Evolutionary conservation across 1,140 invertebrate genomes (phyloP).

Genomic region (Maniola jurtina): DNA sequence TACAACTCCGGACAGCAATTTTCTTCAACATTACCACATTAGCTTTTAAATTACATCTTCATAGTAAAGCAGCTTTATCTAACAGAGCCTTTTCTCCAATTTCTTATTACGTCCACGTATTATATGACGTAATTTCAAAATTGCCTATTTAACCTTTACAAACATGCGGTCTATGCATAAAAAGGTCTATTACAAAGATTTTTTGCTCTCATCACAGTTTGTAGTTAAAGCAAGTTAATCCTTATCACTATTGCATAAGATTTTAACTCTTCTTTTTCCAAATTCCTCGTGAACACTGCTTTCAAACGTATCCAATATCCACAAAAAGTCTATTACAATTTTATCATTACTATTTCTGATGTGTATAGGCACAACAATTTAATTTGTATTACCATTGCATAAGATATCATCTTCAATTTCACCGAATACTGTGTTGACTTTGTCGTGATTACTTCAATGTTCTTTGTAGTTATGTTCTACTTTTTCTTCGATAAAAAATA

Average conservation of each 20-base stretch:
- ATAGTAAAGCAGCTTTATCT: neutral
- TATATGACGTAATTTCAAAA: neutral
- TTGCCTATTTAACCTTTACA: slow-evolving; percentile 9
- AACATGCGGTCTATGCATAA: neutral
- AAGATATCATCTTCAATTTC: neutral
- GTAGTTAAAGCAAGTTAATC: neutral
- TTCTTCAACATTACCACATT: neutral
- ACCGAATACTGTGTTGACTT: neutral
- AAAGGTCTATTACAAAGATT: neutral
- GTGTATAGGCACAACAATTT: neutral
- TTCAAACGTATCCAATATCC: neutral
- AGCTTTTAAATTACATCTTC: neutral
- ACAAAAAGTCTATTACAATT: neutral
- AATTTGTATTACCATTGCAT: neutral
- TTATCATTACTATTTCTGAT: neutral
- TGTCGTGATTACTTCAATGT: neutral
- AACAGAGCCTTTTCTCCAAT: neutral
- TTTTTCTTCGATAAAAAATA: neutral
- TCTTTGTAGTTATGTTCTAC: slow-evolving; percentile 1
- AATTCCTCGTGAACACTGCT: neutral
- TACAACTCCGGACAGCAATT: neutral
- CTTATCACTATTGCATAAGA: neutral
- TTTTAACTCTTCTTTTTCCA: neutral
- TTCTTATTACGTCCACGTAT: neutral
- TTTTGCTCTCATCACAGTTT: neutral